These are phyloP conservation scores for Apis dorsata DNA, from an alignment of 1,140 invertebrate species.

Conservation along the genomic window DNA sequence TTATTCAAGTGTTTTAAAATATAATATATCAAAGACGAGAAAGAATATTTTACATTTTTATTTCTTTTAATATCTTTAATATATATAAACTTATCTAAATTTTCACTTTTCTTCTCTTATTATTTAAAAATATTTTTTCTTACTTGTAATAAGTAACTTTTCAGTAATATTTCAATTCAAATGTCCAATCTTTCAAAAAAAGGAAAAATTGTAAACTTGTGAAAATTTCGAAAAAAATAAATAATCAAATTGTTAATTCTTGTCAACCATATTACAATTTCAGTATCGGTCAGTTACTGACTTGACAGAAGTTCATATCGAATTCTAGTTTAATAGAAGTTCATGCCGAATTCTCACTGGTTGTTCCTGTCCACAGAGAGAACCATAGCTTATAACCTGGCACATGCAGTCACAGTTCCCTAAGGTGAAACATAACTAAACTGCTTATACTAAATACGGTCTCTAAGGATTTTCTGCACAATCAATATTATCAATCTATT, in stretches of 20 bases:
- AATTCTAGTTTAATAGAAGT: not conserved
- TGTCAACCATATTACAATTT: not conserved
- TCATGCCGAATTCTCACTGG: not conserved
- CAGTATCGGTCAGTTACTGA: not conserved
- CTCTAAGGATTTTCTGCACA: slow-evolving; percentile 26
- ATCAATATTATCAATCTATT: not conserved
- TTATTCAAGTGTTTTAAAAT: too few relatives aligned
- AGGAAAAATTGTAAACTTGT: too few relatives aligned
- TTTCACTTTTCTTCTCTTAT: too few relatives aligned
- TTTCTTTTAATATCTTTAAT: too few relatives aligned
- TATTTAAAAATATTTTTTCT: too few relatives aligned
- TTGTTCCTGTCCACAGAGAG: not conserved
- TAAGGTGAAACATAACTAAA: slow-evolving; percentile 48
- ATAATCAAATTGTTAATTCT: not conserved
- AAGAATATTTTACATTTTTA: too few relatives aligned
- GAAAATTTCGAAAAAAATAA: too few relatives aligned
- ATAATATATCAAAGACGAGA: too few relatives aligned
- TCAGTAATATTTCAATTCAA: too few relatives aligned
- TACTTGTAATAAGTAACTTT: too few relatives aligned
- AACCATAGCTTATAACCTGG: not conserved
- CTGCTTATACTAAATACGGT: slow-evolving; percentile 37
- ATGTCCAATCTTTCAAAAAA: too few relatives aligned
- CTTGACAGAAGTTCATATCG: not conserved
- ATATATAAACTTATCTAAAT: too few relatives aligned
- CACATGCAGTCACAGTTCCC: slow-evolving; percentile 28